A percentile compares a stretch with the other conserved stretches of the same genome.
phyloP scores from a whole-genome alignment of 2,113 vertebrate species.

The Peromyscus polionotus region DNA sequence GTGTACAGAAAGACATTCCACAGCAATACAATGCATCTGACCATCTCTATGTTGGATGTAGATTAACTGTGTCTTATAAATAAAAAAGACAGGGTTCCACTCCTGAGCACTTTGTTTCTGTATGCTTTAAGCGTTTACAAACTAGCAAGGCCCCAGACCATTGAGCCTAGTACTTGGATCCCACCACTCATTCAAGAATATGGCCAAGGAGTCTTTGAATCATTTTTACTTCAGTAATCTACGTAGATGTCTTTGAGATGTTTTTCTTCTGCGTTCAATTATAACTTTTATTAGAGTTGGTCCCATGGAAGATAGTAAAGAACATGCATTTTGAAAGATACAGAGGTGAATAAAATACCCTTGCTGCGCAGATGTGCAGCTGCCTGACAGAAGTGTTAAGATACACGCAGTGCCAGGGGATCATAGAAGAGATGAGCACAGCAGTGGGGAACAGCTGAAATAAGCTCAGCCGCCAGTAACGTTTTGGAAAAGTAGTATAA shows the following conservation, averaged over 20 bases:
- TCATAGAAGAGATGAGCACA: neutral
- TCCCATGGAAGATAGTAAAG: neutral
- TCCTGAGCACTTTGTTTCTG: neutral
- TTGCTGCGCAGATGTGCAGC: neutral
- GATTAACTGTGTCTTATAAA: neutral
- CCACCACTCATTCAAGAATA: neutral
- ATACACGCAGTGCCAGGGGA: neutral
- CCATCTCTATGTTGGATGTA: neutral
- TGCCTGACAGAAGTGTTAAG: neutral
- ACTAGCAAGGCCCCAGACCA: no score
- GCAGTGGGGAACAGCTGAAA: neutral
- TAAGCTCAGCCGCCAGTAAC: conserved; percentile 62
- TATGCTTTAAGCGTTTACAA: neutral
- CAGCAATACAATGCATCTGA: neutral
- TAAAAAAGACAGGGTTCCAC: neutral
- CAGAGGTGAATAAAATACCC: neutral
- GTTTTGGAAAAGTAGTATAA: conserved; percentile 34
- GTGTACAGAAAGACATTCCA: no score
- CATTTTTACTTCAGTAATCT: neutral
- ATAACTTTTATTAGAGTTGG: conserved; percentile 21
- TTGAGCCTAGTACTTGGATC: neutral
- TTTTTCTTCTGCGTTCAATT: neutral
- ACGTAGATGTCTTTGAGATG: neutral
- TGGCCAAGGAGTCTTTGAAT: neutral
- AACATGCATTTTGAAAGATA: neutral